Evolutionary conservation across 2,113 vertebrate genomes (phyloP).

Genomic region (western clawed frog (Xenopus tropicalis)): DNA sequence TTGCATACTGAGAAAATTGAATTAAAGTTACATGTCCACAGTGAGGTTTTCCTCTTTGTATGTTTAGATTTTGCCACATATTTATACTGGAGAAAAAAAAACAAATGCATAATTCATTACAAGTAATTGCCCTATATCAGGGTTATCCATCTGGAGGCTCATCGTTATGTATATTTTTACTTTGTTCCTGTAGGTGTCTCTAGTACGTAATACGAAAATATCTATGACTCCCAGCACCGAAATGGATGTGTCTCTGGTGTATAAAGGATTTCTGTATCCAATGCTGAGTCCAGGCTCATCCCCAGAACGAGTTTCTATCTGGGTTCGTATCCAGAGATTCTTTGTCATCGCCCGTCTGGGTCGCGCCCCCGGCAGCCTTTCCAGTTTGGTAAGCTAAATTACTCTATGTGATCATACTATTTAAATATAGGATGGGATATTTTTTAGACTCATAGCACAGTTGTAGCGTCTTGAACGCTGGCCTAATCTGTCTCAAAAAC

Average conservation of each 20-base stretch:
- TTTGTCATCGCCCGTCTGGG: conserved; percentile 79
- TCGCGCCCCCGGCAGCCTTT: conserved; percentile 68
- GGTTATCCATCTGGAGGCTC: too few species aligned
- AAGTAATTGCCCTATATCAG: too few species aligned
- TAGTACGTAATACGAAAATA: conserved; percentile 80
- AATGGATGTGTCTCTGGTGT: conserved; percentile 82
- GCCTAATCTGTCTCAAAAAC: too few species aligned
- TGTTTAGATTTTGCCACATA: too few species aligned
- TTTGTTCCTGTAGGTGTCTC: conserved; percentile 68
- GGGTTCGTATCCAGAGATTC: conserved; percentile 83
- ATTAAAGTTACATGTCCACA: too few species aligned
- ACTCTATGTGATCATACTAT: neutral
- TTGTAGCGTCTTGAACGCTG: too few species aligned
- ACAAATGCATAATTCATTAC: too few species aligned
- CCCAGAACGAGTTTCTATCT: conserved; percentile 74
- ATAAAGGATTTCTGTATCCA: conserved; percentile 84
- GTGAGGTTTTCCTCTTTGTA: too few species aligned
- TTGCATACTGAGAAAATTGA: too few species aligned
- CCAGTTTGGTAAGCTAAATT: conserved; percentile 69
- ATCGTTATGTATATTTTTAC: neutral
- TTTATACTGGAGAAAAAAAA: too few species aligned
- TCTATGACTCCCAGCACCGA: conserved; percentile 81
- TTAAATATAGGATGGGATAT: too few species aligned
- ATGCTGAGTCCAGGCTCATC: conserved; percentile 67
- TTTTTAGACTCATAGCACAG: too few species aligned